phyloP scores from a whole-genome alignment of 2,797 vertebrate species.

The Cossypha heuglini region DNA sequence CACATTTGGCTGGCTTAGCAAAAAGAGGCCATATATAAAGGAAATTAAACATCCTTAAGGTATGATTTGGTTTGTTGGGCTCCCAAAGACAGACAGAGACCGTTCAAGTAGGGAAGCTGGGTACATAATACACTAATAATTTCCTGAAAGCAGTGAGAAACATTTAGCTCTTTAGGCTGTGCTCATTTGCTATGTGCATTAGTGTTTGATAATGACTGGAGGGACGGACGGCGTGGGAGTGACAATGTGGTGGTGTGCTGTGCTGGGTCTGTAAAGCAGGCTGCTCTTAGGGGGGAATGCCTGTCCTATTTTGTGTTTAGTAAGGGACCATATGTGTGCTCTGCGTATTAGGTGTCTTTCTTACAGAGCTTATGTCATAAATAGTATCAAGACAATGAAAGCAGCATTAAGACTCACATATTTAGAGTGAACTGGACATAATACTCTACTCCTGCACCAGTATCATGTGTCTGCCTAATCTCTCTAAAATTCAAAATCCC shows the following conservation, averaged over 20 bases:
- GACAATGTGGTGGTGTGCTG: not conserved
- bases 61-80: slow-evolving; percentile 31
- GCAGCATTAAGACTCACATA: not conserved
- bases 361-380: not conserved
- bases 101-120: slow-evolving; percentile 56
- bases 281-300: not conserved
- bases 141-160: slow-evolving; percentile 45
- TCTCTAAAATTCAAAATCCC: not conserved
- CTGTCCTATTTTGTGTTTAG: not conserved
- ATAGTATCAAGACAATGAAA: not conserved
- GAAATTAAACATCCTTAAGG: slow-evolving; percentile 58
- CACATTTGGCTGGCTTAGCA: not conserved
- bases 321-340: not conserved
- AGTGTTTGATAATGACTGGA: not conserved
- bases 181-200: not conserved
- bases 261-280: not conserved
- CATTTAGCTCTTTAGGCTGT: slow-evolving; percentile 27
- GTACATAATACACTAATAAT: slow-evolving; percentile 52
- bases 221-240: rapidly evolving
- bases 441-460: not conserved
- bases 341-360: not conserved
- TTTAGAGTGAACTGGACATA: not conserved
- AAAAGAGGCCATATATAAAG: not conserved
- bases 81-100: slow-evolving; percentile 46
- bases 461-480: not conserved